A percentile compares a stretch with the other conserved stretches of the same genome.
These are phyloP conservation scores for Lasiurus borealis DNA, from an alignment of 2,113 vertebrate species.

Conservation along the genomic window DNA sequence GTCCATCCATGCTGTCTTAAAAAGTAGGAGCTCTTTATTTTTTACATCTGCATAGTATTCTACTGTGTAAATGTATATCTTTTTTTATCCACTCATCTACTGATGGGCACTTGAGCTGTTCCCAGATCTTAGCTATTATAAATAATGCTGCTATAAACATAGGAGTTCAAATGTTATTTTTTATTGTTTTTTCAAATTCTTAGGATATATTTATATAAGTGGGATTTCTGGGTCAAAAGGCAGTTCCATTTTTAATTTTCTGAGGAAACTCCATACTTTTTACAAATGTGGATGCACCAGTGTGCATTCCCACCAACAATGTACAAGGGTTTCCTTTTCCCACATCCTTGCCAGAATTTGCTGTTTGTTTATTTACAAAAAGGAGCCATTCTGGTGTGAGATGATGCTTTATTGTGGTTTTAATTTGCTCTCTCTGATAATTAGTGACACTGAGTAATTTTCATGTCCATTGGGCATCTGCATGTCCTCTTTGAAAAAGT, in stretches of 20 bases:
- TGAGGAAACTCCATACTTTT: not conserved
- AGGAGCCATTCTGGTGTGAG: not conserved
- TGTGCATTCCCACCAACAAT: not conserved
- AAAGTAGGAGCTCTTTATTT: not conserved
- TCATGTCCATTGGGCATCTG: not conserved
- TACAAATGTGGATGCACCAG: not conserved
- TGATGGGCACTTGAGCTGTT: not conserved
- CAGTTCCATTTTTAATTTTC: not conserved
- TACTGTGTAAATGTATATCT: not conserved
- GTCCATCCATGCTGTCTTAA: not conserved
- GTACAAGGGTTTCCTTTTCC: not conserved
- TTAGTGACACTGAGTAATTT: not conserved
- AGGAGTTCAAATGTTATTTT: not conserved
- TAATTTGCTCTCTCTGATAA: not conserved
- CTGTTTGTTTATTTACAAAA: not conserved
- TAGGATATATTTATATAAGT: not conserved
- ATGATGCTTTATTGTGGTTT: not conserved
- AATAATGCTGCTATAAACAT: not conserved
- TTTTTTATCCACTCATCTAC: not conserved
- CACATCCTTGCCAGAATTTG: not conserved
- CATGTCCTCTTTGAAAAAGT: not conserved
- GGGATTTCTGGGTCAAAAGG: not conserved
- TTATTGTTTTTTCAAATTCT: not conserved
- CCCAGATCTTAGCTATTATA: not conserved
- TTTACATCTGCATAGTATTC: not conserved